Evolutionary conservation across 2,888 invertebrate genomes (phyloP), one percentile per base, ranked within the genome.

Genomic region (Cepaea hortensis): DNA sequence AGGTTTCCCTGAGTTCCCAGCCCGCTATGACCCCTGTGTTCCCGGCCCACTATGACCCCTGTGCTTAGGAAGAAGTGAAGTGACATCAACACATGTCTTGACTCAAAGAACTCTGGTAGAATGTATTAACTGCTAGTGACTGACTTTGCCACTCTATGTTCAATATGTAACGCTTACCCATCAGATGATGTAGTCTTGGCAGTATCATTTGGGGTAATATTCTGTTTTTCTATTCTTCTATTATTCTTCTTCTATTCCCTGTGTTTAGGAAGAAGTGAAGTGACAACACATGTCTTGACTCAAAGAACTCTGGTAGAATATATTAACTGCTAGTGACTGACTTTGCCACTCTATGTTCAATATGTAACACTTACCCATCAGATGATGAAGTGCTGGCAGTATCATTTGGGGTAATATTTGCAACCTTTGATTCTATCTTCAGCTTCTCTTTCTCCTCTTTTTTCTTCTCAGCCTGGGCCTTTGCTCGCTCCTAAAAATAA

Each of bases 401-500:
- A 50, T 35, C 55, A 72, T 50, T 72, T 70, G 61, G 11, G 62
- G 72, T 35, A 61, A 48, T 72, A 65, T 48, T 65, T 46, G 85
- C 61, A 23, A 55, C 15, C 48, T 35, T 88, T 82, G 90, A 83
- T 82, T 91, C 89, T 84, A 88, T 87, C 80, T 90, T 48, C 81
- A 88, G 88, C 79, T 88, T 88, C 77, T 91, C 90, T 88, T 89
- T 90, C 50, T 90, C 90, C 76, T 90, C 90, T 82, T 85, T 89
- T 1, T 87, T 86, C 89, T 88, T 90, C 80, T 90, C 90, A 62
- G 88, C 85, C 23, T 89, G 85, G 55, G 85, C 84, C 62, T 87
- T 86, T 46, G 72, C 83, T 35, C n/a, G 61, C 62, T 89, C 88
- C 81, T 81, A 46, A 82, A 81, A n/a, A 81, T 86, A 23, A 88